phyloP scores from a whole-genome alignment of 2,113 vertebrate species.

The Gobius niger region DNA sequence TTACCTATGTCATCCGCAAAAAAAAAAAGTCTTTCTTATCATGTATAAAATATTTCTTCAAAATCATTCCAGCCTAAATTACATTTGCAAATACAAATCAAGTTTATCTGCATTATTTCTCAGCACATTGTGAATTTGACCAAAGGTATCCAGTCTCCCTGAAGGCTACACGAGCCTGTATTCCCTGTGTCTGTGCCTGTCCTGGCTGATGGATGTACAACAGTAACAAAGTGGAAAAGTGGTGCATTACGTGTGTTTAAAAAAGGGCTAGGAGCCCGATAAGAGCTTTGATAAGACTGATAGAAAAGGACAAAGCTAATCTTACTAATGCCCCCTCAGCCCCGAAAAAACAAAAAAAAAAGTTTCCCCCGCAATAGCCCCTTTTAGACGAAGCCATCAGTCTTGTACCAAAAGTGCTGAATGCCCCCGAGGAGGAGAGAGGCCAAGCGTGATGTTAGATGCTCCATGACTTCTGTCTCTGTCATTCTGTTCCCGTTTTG shows the following conservation, averaged over 20 bases:
- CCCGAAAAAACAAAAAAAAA: constrained; percentile 17
- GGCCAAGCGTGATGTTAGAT: constrained; percentile 16
- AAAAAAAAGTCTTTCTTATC: too few species aligned
- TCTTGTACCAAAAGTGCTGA: constrained; percentile 41
- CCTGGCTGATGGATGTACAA: constrained; percentile 1
- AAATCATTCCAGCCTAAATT: too few species aligned
- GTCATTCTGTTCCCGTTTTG: constrained; percentile 39
- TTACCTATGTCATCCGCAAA: too few species aligned
- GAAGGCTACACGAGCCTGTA: background rate
- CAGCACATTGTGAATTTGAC: background rate
- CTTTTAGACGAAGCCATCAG: constrained; percentile 48
- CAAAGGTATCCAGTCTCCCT: background rate
- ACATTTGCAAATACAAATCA: too few species aligned
- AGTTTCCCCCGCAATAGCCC: constrained; percentile 18
- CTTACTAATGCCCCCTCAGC: constrained; percentile 43
- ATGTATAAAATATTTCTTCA: too few species aligned
- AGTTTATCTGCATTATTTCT: background rate
- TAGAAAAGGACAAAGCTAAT: constrained; percentile 48
- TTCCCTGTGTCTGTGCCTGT: background rate
- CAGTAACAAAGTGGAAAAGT: background rate
- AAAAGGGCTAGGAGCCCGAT: constrained; percentile 16
- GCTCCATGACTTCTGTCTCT: constrained; percentile 47
- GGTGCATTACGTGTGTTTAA: constrained; percentile 1
- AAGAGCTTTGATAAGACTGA: constrained; percentile 27
- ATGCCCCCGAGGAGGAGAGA: background rate